Base-by-base conservation (phyloP, 2,888 invertebrate species). In the Morpho deidamia region DNA sequence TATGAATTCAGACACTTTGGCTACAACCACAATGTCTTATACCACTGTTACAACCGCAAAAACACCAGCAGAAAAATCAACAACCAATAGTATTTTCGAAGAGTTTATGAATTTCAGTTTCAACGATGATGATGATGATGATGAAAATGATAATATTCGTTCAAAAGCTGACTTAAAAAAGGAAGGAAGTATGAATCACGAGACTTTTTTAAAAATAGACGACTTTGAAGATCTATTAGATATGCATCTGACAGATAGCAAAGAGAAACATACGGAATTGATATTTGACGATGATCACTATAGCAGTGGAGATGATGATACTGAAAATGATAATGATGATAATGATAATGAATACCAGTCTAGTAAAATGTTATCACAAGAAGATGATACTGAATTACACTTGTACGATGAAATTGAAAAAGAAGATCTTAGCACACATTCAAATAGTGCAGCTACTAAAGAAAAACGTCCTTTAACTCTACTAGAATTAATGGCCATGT, bases 401-500 rank as follows among this genome's bases (percentile, higher is more conserved):
- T 70, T 73, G 23, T 68, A 66, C 12, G 70, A 67, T 51, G 70
- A 68, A 35, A 61, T 64, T 34, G 71, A 72, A 12, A 64, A 54
- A 44, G 61, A 63, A 48, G 61, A 65, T 44, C 53, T 64, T n/a
- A 52, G 62, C 4, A 68, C 68, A 54, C 62, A 69, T 33, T 46
- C 66, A 11, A 64, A 62, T 40, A 67, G 67, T 11, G 64, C 70
- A 32, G 65, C 64, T 41, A 64, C 67, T 71, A 39, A 76, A 76
- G 51, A 74, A 60, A 75, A 76, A 23, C 74, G 65, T 51, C 81
- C 78, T 44, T 78, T 71, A 60, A 83, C 78, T 65, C 74, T 88
- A 66, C 68, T 88, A 71, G 86, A 86, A 73, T 66, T 88, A 68
- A 81, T 88, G 78, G 78, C 80, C 67, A 85, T 86, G 83, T 81